These are phyloP conservation scores for Buphagus erythrorhynchus DNA, from an alignment of 2,797 vertebrate genomes.

Conservation along the genomic window DNA sequence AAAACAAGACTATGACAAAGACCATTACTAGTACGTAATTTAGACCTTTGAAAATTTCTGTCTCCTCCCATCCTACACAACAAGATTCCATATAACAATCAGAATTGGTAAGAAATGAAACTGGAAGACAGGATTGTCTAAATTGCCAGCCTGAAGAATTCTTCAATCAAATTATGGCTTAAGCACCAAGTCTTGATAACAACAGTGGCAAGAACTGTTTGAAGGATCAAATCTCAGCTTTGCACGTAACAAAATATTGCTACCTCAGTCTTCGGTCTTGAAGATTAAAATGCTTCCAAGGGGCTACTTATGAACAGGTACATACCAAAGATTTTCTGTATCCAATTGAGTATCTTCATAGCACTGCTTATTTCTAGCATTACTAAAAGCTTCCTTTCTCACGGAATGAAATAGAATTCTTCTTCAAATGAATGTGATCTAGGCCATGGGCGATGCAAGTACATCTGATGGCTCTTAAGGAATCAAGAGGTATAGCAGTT, in stretches of 20 bases:
- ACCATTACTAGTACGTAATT: background rate
- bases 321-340: background rate
- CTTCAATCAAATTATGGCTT: background rate
- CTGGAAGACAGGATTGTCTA: background rate
- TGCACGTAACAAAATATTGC: background rate
- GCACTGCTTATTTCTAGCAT: background rate
- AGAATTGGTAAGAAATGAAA: constrained; percentile 4
- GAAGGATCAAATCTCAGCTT: background rate
- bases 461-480: background rate
- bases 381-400: background rate
- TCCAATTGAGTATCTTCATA: background rate
- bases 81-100: background rate
- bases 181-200: background rate
- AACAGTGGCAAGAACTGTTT: background rate
- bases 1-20: constrained; percentile 22
- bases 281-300: background rate
- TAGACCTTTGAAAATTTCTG: background rate
- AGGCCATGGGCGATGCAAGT: background rate
- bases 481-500: background rate
- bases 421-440: background rate
- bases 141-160: background rate
- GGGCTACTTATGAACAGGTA: background rate
- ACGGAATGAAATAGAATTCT: background rate
- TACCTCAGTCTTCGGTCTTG: background rate
- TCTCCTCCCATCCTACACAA: background rate